Conservation (phyloP, 92 coral and sea anemone species). For the Phenganax marumi region DNA sequence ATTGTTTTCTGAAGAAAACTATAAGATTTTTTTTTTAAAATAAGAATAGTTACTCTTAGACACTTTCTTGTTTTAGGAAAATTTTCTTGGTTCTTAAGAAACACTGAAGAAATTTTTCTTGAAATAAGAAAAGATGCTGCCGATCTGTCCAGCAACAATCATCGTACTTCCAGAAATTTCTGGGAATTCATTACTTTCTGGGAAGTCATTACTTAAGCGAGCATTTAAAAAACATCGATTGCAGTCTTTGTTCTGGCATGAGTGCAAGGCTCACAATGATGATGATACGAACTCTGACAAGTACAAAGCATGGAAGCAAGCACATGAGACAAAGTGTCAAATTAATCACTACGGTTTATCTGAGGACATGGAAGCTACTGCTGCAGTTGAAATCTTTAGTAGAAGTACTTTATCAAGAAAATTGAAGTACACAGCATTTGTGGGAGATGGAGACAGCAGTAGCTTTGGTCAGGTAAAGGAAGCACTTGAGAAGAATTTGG, state of each 20-base stretch:
- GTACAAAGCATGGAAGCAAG: neutral
- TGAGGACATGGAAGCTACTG: constrained; percentile 45
- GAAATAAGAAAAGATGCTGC: too few relatives aligned
- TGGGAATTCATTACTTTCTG: too few relatives aligned
- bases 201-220: too few relatives aligned
- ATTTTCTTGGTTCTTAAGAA: too few relatives aligned
- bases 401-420: constrained; percentile 17
- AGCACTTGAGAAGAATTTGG: constrained; percentile 34
- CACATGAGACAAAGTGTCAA: neutral
- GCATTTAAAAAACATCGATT: too few relatives aligned
- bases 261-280: neutral
- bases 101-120: too few relatives aligned
- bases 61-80: too few relatives aligned
- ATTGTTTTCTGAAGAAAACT: too few relatives aligned
- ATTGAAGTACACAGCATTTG: constrained; percentile 36
- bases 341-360: constrained; percentile 3
- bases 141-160: too few relatives aligned
- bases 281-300: neutral
- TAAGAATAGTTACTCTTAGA: too few relatives aligned
- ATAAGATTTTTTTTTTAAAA: too few relatives aligned
- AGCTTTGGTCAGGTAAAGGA: constrained; percentile 31
- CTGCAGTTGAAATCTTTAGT: constrained; percentile 34
- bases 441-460: constrained; percentile 34
- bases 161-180: too few relatives aligned
- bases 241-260: constrained; percentile 57